Evolutionary conservation across 2,113 vertebrate genomes (phyloP).

Genomic region (Excalfactoria chinensis): DNA sequence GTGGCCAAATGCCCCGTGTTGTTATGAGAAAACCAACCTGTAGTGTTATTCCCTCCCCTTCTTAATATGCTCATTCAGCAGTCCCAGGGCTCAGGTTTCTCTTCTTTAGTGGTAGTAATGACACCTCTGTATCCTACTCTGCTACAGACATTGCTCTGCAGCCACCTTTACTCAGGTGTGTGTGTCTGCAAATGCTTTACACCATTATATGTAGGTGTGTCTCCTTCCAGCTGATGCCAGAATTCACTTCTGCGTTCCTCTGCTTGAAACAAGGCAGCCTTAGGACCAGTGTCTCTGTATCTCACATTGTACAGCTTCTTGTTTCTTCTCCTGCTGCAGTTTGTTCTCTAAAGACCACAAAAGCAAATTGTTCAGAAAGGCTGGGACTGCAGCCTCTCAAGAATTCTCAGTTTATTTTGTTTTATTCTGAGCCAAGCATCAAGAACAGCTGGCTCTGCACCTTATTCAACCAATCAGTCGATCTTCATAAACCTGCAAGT

Average conservation of each 20-base stretch:
- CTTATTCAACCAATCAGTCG: neutral
- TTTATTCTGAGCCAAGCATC: neutral
- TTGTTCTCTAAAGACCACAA: neutral
- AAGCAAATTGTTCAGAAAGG: neutral
- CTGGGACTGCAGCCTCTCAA: neutral
- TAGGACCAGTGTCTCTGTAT: neutral
- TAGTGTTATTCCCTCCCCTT: neutral
- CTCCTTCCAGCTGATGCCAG: neutral
- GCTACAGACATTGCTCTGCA: neutral
- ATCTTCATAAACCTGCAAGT: neutral
- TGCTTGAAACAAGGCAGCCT: neutral
- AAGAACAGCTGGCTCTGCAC: neutral
- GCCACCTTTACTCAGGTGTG: neutral
- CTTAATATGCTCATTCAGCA: neutral
- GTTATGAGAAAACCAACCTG: fast-evolving
- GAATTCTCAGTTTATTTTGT: neutral
- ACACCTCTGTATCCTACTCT: neutral
- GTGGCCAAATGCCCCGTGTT: fast-evolving
- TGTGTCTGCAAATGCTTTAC: neutral
- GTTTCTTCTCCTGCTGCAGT: neutral
- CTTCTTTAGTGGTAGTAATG: neutral
- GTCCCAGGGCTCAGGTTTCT: neutral
- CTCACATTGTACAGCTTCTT: fast-evolving
- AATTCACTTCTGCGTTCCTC: neutral
- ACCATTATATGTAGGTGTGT: fast-evolving